Conservation (phyloP, 2,113 vertebrate species). For the Egretta garzetta region DNA sequence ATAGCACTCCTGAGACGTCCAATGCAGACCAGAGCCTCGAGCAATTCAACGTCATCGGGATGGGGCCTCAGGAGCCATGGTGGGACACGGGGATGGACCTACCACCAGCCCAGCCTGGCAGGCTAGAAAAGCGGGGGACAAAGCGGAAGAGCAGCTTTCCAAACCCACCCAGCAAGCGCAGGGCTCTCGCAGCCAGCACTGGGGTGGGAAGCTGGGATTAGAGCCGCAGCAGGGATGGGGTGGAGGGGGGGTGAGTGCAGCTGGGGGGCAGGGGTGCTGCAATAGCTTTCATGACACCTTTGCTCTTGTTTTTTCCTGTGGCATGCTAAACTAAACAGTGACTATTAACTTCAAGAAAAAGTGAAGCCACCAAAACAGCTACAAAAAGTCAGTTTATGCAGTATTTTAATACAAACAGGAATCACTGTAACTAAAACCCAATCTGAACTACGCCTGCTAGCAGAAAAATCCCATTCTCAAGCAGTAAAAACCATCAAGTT, state of each 20-base stretch:
- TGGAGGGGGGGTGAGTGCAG: not conserved
- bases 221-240: no score
- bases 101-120: not conserved
- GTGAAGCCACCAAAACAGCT: not conserved
- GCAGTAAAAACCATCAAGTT: not conserved
- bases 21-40: not conserved
- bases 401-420: not conserved
- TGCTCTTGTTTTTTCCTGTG: not conserved
- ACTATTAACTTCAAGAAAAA: not conserved
- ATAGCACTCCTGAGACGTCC: not conserved
- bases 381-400: not conserved
- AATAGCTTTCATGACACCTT: not conserved
- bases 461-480: not conserved
- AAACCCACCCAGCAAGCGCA: not conserved
- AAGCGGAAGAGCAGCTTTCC: fast-evolving
- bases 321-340: fast-evolving
- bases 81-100: not conserved
- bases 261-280: no score
- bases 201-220: not conserved
- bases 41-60: not conserved
- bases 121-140: not conserved
- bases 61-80: not conserved
- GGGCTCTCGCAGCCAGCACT: not conserved
- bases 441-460: not conserved
- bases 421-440: not conserved